Conservation (phyloP, 1,140 invertebrate genomes). For the Eufriesea mexicana region DNA sequence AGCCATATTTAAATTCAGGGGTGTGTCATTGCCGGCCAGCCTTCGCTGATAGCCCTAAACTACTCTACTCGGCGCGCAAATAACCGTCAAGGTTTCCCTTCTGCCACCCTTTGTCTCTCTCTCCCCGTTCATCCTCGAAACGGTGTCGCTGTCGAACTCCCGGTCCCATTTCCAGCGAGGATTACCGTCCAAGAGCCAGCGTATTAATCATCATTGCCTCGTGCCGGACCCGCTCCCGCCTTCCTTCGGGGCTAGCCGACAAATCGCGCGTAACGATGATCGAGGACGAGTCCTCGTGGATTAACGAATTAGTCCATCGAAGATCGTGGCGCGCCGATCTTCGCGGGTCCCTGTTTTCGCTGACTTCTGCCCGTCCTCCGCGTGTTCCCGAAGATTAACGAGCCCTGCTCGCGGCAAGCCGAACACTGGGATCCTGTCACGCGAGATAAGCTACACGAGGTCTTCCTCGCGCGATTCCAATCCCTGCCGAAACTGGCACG, state of each 20-base stretch:
- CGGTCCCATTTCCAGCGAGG: conserved; percentile 43
- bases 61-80: conserved; percentile 65
- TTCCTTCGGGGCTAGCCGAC: conserved; percentile 21
- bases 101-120: background rate
- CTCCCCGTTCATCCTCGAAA: background rate
- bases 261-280: conserved; percentile 50
- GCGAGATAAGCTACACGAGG: background rate
- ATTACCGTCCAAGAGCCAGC: conserved; percentile 35
- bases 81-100: conserved; percentile 19
- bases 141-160: background rate
- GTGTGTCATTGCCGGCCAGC: conserved; percentile 35
- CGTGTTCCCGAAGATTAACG: conserved; percentile 21
- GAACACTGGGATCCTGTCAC: background rate
- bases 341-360: conserved; percentile 7
- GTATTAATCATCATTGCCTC: conserved; percentile 63
- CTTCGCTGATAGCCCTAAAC: conserved; percentile 64
- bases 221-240: background rate
- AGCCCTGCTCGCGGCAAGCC: background rate
- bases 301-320: conserved; percentile 34
- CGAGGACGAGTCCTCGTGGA: conserved; percentile 39
- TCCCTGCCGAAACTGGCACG: background rate
- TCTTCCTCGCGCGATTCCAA: background rate
- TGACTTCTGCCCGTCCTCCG: background rate
- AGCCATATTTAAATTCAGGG: conserved; percentile 65
- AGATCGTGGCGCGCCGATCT: conserved; percentile 13